phyloP scores from a whole-genome alignment of 2,888 invertebrate genomes.

The Acronicta alni region DNA sequence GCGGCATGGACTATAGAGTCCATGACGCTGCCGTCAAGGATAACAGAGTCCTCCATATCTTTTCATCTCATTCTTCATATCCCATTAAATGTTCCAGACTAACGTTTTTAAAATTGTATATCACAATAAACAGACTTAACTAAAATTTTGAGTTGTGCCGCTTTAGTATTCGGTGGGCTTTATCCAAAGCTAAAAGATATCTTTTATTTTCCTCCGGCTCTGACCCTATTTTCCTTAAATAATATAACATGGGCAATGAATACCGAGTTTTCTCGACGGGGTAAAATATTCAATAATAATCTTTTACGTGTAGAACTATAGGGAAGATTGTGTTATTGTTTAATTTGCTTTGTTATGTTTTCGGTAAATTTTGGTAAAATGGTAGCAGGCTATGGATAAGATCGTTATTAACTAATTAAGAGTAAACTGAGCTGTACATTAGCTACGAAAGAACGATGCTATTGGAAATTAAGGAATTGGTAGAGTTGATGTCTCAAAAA shows the following conservation, averaged over 20 bases:
- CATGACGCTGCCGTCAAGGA: no score
- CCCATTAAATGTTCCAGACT: no score
- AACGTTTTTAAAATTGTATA: no score
- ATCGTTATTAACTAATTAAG: no score
- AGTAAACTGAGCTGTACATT: no score
- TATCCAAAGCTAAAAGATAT: slow-evolving; percentile 66
- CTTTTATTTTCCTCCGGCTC: slow-evolving; percentile 65
- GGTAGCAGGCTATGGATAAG: no score
- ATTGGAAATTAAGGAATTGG: no score
- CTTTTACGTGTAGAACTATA: slow-evolving; percentile 54
- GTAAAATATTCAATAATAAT: slow-evolving; percentile 64
- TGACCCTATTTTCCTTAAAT: slow-evolving; percentile 75
- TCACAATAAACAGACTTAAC: background rate
- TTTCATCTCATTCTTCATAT: no score
- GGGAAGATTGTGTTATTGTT: slow-evolving; percentile 45
- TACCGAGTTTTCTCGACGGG: slow-evolving; percentile 60
- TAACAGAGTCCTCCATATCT: no score
- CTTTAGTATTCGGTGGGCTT: slow-evolving; percentile 27
- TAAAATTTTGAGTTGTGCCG: slow-evolving; percentile 14
- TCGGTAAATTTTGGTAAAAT: slow-evolving; percentile 3
- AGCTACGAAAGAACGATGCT: no score
- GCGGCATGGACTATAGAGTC: no score
- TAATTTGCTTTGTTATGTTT: slow-evolving; percentile 36
- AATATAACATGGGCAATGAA: slow-evolving; percentile 69
- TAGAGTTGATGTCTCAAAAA: no score